phyloP scores from a whole-genome alignment of 2,797 vertebrate species.

The Protosalanx chinensis region DNA sequence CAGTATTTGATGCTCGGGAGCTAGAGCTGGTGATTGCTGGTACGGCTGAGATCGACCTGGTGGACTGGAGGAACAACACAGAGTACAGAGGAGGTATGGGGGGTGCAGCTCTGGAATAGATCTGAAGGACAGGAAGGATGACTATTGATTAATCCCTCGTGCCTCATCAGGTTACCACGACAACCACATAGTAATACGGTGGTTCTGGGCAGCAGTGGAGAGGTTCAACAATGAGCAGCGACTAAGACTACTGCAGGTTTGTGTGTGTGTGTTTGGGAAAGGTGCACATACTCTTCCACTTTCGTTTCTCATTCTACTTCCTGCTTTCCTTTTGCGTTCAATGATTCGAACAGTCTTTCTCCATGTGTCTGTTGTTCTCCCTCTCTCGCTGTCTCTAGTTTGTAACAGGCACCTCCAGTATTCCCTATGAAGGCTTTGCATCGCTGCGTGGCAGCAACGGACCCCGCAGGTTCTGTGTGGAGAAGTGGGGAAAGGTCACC shows the following conservation, averaged over 20 bases:
- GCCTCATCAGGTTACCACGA: constrained; percentile 91
- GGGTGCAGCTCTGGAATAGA: neutral
- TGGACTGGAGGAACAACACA: constrained; percentile 93
- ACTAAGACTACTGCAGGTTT: constrained; percentile 91
- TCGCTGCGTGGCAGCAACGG: constrained; percentile 94
- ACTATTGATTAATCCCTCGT: neutral
- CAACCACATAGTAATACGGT: constrained; percentile 97
- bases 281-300: neutral
- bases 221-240: constrained; percentile 98
- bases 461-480: constrained; percentile 93
- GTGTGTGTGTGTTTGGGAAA: neutral
- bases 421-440: constrained; percentile 96
- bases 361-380: neutral
- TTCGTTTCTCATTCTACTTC: too few species aligned
- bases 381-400: constrained; percentile 71
- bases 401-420: constrained; percentile 95
- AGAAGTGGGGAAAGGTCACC: constrained; percentile 97
- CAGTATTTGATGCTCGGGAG: constrained; percentile 93
- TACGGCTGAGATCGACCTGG: constrained; percentile 92
- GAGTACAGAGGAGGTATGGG: constrained; percentile 91
- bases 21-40: constrained; percentile 94
- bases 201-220: constrained; percentile 99
- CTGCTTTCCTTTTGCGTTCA: too few species aligned
- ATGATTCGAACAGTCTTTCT: neutral
- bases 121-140: too few species aligned